Conservation (phyloP, 2,888 invertebrate genomes). For the Mechanitis mazaeus region DNA sequence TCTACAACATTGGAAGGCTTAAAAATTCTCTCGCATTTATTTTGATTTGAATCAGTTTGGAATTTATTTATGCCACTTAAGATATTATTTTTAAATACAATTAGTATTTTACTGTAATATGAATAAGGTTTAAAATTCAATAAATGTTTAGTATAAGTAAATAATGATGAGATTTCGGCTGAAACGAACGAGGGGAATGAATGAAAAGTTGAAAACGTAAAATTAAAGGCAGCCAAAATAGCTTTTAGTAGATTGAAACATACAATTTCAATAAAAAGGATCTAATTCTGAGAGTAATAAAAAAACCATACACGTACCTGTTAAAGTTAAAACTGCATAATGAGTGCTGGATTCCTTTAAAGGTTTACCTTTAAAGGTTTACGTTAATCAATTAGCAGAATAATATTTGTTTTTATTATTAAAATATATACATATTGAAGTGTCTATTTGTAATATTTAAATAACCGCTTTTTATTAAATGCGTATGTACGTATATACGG, state of each 20-base stretch:
- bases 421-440: too few relatives aligned
- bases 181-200: slow-evolving; percentile 14
- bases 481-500: too few relatives aligned
- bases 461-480: too few relatives aligned
- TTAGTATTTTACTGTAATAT: not conserved
- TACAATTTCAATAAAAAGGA: slow-evolving; percentile 26
- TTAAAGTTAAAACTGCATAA: not conserved
- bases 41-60: not conserved
- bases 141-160: slow-evolving; percentile 4
- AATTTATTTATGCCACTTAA: not conserved
- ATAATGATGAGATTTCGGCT: slow-evolving; percentile 14
- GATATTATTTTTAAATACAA: not conserved
- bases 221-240: slow-evolving; percentile 42
- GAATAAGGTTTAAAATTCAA: slow-evolving; percentile 5
- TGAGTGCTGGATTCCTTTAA: not conserved
- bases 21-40: not conserved
- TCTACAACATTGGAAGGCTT: too few relatives aligned
- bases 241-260: slow-evolving; percentile 52
- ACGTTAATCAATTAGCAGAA: not conserved
- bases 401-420: too few relatives aligned
- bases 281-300: slow-evolving; percentile 25
- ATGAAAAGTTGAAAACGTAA: slow-evolving; percentile 29
- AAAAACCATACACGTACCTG: slow-evolving; percentile 18
- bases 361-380: not conserved
- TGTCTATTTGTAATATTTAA: too few relatives aligned